Evolutionary conservation across 1,140 invertebrate genomes (phyloP).

Genomic region (Agrilus planipennis): DNA sequence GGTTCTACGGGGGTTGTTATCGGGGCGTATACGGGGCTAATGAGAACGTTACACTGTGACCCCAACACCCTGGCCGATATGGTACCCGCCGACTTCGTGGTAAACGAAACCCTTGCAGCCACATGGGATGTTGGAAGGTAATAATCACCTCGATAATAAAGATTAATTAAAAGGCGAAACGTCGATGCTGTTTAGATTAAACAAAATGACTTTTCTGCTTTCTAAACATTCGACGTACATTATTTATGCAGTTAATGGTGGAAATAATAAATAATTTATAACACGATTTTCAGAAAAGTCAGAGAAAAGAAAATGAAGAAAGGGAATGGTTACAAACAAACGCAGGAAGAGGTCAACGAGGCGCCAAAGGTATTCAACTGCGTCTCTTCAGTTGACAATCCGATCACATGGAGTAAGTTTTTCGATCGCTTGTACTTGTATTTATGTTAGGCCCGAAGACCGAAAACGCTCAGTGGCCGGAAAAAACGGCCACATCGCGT

Average conservation of each 20-base stretch:
- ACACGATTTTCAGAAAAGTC: constrained; percentile 28
- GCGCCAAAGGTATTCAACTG: no score
- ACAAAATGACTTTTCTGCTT: not conserved
- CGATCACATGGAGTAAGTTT: constrained; percentile 53
- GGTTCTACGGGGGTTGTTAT: constrained; percentile 66
- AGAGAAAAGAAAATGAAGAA: constrained; percentile 43
- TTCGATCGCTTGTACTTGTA: no score
- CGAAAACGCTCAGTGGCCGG: no score
- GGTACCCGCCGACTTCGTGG: constrained; percentile 62
- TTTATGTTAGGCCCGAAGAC: no score
- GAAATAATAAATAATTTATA: not conserved
- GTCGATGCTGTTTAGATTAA: not conserved
- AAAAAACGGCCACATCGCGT: no score
- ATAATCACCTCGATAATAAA: constrained; percentile 22
- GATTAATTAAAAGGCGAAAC: no score
- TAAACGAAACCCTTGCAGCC: constrained; percentile 61
- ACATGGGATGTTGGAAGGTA: constrained; percentile 47
- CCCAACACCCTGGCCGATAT: constrained; percentile 49
- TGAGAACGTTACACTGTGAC: constrained; percentile 55
- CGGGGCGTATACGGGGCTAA: constrained; percentile 57
- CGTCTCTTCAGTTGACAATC: constrained; percentile 54
- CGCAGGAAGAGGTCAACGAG: no score
- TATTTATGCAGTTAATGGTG: not conserved
- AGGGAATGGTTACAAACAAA: no score
- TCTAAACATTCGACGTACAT: not conserved